Conservation (phyloP, 2,113 vertebrate species). For the Silurus asotus region DNA sequence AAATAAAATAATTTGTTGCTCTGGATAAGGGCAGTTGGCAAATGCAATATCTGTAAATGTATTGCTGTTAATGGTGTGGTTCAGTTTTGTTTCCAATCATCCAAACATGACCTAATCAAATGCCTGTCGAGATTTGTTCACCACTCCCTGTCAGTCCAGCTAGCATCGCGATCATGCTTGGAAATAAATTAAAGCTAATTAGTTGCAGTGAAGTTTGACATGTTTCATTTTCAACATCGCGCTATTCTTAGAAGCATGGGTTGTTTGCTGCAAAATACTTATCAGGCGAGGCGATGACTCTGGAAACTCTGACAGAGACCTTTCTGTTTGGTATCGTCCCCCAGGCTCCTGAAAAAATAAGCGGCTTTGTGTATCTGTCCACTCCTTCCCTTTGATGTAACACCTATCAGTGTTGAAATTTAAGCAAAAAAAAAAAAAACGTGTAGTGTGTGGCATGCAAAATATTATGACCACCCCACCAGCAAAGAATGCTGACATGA, state of each 20-base stretch:
- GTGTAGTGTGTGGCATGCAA: slow-evolving; percentile 6
- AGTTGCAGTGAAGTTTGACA: background rate
- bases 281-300: slow-evolving; percentile 20
- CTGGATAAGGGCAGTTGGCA: too few species aligned
- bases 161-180: background rate
- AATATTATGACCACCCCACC: background rate
- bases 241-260: slow-evolving; percentile 33
- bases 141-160: background rate
- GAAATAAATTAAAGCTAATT: background rate
- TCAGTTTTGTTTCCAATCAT: background rate
- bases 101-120: background rate
- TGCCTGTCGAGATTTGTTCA: background rate
- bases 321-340: slow-evolving; percentile 44
- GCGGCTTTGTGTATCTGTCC: slow-evolving; percentile 18
- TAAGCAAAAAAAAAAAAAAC: background rate
- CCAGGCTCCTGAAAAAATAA: slow-evolving; percentile 46
- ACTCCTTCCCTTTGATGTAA: slow-evolving; percentile 40
- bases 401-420: background rate
- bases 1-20: too few species aligned
- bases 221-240: slow-evolving; percentile 3
- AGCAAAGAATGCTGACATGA: slow-evolving; percentile 30
- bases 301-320: slow-evolving; percentile 41
- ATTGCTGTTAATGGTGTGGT: background rate
- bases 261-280: slow-evolving; percentile 33
- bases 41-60: too few species aligned